Conservation (phyloP, 1,140 invertebrate species). For the Aphelinus certus region DNA sequence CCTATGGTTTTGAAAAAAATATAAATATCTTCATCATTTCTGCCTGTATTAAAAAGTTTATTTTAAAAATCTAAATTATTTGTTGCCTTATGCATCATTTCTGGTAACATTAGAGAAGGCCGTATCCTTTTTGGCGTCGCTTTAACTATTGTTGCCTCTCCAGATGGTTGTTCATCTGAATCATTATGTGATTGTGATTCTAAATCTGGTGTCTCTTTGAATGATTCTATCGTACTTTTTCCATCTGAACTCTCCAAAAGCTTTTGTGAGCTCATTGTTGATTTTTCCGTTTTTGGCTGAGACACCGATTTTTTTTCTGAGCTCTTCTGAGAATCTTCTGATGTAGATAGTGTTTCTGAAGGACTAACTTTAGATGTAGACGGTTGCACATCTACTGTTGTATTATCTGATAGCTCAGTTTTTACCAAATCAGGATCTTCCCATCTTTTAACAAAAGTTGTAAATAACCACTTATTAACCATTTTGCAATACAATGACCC, state of each 20-base stretch:
- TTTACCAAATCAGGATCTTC: no score
- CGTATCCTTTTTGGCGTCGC: constrained; percentile 16
- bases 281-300: no score
- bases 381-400: no score
- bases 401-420: no score
- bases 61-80: constrained; percentile 40
- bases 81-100: constrained; percentile 37
- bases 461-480: no score
- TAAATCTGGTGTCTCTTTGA: not conserved
- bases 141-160: constrained; percentile 20
- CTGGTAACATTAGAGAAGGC: constrained; percentile 29
- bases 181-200: not conserved
- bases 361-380: no score
- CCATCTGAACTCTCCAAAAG: not conserved
- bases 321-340: no score
- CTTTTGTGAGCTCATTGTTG: no score
- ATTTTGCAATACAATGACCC: not conserved
- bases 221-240: no score
- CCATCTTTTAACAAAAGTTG: no score
- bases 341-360: no score
- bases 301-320: no score
- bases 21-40: constrained; percentile 12
- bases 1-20: constrained; percentile 23
- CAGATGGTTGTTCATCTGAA: constrained; percentile 1
- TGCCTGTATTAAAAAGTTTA: constrained; percentile 16